Conservation (phyloP, 2,113 vertebrate species). For the Gobius niger region DNA sequence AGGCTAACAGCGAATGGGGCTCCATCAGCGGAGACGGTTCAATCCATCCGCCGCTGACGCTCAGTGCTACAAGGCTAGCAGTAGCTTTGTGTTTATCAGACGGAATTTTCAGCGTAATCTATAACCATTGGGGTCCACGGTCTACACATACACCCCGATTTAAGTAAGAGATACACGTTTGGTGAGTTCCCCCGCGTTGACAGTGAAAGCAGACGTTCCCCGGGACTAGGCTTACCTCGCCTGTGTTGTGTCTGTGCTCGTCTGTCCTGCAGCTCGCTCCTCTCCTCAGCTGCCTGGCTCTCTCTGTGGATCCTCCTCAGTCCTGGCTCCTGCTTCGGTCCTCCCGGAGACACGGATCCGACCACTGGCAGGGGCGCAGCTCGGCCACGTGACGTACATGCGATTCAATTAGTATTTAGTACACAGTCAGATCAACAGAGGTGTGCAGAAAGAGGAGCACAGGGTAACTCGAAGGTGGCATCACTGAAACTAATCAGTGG, state of each 20-base stretch:
- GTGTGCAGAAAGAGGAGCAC: not conserved
- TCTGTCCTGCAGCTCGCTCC: slow-evolving; percentile 40
- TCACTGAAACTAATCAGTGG: not conserved
- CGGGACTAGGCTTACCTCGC: slow-evolving; percentile 42
- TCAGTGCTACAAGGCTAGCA: slow-evolving; percentile 43
- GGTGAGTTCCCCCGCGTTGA: not conserved
- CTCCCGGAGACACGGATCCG: not conserved
- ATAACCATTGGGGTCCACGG: not conserved
- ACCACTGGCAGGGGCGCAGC: slow-evolving; percentile 67
- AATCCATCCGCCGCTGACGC: slow-evolving; percentile 47
- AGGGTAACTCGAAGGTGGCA: not conserved
- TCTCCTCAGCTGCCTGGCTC: slow-evolving; percentile 2
- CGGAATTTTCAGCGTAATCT: not conserved
- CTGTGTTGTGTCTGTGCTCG: slow-evolving; percentile 36
- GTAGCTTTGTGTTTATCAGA: slow-evolving; percentile 34
- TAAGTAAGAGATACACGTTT: not conserved
- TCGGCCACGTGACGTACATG: slow-evolving; percentile 77
- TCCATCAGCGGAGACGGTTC: slow-evolving; percentile 38
- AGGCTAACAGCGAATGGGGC: slow-evolving; percentile 35
- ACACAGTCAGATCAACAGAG: slow-evolving; percentile 17
- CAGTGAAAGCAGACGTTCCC: slow-evolving; percentile 25
- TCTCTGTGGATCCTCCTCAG: not conserved
- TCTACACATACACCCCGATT: not conserved
- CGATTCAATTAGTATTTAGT: slow-evolving; percentile 46
- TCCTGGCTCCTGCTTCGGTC: slow-evolving; percentile 3